phyloP scores from a whole-genome alignment of 2,113 vertebrate species.

The Emydocephalus ijimae region DNA sequence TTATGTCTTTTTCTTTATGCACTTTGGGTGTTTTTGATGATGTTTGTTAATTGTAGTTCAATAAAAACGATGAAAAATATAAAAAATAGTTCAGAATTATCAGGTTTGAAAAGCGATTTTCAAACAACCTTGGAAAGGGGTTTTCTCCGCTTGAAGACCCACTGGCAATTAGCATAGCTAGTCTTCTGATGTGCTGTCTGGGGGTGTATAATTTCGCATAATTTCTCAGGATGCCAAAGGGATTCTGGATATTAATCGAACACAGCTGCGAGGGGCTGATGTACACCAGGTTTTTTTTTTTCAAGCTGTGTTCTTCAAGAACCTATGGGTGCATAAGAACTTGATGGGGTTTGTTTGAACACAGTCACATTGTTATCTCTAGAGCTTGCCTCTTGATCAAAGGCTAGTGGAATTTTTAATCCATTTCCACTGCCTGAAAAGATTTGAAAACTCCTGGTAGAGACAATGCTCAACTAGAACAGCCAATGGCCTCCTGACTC shows the following conservation, averaged over 20 bases:
- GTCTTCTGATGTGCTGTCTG: neutral
- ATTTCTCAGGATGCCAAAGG: neutral
- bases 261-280: neutral
- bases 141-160: neutral
- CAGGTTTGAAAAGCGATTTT: neutral
- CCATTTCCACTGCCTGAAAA: neutral
- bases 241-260: neutral
- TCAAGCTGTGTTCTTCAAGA: neutral
- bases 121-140: neutral
- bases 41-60: neutral
- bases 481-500: neutral
- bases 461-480: neutral
- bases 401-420: neutral
- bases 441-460: neutral
- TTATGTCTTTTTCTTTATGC: neutral
- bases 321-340: neutral
- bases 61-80: neutral
- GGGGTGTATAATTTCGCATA: neutral
- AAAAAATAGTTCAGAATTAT: neutral
- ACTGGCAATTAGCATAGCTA: neutral
- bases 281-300: neutral
- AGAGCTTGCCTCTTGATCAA: neutral
- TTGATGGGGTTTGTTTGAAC: neutral
- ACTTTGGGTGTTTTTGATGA: neutral
- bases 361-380: neutral